Conservation (phyloP, 2,888 invertebrate species). For the Orchestes rusci region DNA sequence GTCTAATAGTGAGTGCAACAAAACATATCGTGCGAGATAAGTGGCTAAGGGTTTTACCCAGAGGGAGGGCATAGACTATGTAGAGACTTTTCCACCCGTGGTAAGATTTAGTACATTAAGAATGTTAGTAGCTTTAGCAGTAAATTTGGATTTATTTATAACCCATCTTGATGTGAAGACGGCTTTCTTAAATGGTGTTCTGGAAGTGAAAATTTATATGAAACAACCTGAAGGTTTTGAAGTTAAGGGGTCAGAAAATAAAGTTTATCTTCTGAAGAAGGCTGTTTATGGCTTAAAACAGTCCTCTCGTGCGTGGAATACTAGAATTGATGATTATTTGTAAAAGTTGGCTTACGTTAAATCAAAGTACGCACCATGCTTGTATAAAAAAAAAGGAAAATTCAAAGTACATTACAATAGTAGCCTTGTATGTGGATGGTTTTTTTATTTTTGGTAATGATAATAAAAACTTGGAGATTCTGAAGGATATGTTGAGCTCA, state of each 20-base stretch:
- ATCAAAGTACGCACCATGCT: constrained; percentile 23
- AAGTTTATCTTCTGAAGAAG: constrained; percentile 20
- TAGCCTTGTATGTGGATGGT: constrained; percentile 27
- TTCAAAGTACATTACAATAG: neutral
- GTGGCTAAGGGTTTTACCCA: constrained; percentile 31
- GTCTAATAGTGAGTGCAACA: constrained; percentile 23
- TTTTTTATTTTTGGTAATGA: constrained; percentile 28
- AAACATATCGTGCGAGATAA: constrained; percentile 27
- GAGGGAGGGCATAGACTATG: constrained; percentile 26
- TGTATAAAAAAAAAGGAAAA: constrained; percentile 22
- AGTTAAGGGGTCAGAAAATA: constrained; percentile 9
- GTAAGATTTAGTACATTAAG: constrained; percentile 23
- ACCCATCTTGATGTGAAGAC: constrained; percentile 28
- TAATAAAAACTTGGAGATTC: constrained; percentile 12
- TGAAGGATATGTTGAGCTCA: constrained; percentile 15
- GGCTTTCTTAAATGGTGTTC: constrained; percentile 30
- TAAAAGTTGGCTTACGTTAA: constrained; percentile 19
- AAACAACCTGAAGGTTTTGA: constrained; percentile 24
- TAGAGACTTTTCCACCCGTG: constrained; percentile 30
- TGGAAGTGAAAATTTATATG: constrained; percentile 28
- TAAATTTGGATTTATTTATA: constrained; percentile 24
- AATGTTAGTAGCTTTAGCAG: constrained; percentile 25
- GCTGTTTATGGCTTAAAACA: too few relatives aligned
- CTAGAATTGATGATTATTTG: constrained; percentile 19
- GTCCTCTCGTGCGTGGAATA: constrained; percentile 22